Evolutionary conservation across 2,888 invertebrate species (phyloP).

Genomic region (Periphyllus acericola): DNA sequence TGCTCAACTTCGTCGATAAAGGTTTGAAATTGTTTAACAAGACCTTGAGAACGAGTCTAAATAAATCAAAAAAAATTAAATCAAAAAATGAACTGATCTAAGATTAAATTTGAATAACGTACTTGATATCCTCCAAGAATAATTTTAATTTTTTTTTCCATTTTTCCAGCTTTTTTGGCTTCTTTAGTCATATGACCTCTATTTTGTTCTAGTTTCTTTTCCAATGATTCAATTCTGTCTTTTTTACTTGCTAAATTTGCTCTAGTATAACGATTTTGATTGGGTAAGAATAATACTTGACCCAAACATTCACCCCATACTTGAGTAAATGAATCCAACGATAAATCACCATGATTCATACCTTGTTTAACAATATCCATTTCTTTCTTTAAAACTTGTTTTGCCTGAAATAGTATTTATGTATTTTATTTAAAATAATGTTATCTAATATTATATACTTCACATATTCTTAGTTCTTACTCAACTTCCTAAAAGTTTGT

Average conservation of each 20-base stretch:
- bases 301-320: constrained; percentile 97
- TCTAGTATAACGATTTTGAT: constrained; percentile 91
- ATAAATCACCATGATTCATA: constrained; percentile 95
- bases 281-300: constrained; percentile 90
- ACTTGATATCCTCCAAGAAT: constrained; percentile 92
- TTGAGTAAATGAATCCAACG: constrained; percentile 90
- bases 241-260: constrained; percentile 96
- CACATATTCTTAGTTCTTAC: not conserved
- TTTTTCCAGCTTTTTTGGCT: constrained; percentile 95
- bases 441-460: not conserved
- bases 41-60: constrained; percentile 56
- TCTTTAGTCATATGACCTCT: constrained; percentile 95
- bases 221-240: constrained; percentile 92
- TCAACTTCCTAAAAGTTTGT: not conserved
- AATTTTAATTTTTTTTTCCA: constrained; percentile 96
- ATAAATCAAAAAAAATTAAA: constrained; percentile 27
- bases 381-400: constrained; percentile 78
- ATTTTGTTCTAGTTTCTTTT: constrained; percentile 92
- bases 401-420: constrained; percentile 69
- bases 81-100: not conserved
- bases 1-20: constrained; percentile 51
- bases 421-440: too few relatives aligned
- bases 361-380: constrained; percentile 90
- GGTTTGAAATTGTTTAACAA: constrained; percentile 39
- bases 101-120: constrained; percentile 31